phyloP scores from a whole-genome alignment of 2,797 vertebrate genomes.

The Fistularia commersonii region DNA sequence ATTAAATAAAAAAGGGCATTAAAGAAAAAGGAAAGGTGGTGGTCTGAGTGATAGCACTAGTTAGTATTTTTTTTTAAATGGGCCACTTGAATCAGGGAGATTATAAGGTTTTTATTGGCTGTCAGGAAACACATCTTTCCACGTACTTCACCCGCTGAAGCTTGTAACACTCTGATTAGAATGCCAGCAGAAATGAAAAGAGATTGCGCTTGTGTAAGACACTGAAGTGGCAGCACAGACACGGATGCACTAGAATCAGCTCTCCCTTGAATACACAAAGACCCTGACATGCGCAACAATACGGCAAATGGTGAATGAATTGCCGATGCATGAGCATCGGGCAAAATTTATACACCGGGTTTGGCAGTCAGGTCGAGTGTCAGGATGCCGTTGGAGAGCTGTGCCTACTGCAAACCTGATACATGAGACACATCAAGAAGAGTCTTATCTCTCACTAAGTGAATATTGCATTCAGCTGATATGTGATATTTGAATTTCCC shows the following conservation, averaged over 20 bases:
- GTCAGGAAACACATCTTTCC: slow-evolving; percentile 81
- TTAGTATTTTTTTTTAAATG: slow-evolving; percentile 78
- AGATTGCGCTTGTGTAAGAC: slow-evolving; percentile 60
- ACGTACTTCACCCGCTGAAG: slow-evolving; percentile 78
- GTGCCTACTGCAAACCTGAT: slow-evolving; percentile 48
- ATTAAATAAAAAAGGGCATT: slow-evolving; percentile 82
- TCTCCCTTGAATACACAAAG: slow-evolving; percentile 57
- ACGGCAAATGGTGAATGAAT: slow-evolving; percentile 40
- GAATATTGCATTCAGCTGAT: slow-evolving; percentile 70
- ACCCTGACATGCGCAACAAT: slow-evolving; percentile 41
- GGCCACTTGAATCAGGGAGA: slow-evolving; percentile 77
- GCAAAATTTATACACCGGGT: slow-evolving; percentile 49
- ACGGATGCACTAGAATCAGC: slow-evolving; percentile 65
- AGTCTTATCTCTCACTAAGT: slow-evolving; percentile 67
- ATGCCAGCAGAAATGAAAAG: slow-evolving; percentile 79
- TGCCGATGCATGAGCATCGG: slow-evolving; percentile 14
- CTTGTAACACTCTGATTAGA: slow-evolving; percentile 78
- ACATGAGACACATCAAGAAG: slow-evolving; percentile 57
- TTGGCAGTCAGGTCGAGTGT: slow-evolving; percentile 50
- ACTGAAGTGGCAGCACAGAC: slow-evolving; percentile 41
- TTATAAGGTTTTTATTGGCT: slow-evolving; percentile 85
- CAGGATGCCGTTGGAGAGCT: slow-evolving; percentile 31
- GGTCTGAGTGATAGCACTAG: slow-evolving; percentile 79
- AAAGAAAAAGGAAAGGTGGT: slow-evolving; percentile 71
- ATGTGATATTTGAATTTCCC: slow-evolving; percentile 74